Evolutionary conservation across 2,888 invertebrate genomes (phyloP).

Genomic region (Phrixothrix hirtus): DNA sequence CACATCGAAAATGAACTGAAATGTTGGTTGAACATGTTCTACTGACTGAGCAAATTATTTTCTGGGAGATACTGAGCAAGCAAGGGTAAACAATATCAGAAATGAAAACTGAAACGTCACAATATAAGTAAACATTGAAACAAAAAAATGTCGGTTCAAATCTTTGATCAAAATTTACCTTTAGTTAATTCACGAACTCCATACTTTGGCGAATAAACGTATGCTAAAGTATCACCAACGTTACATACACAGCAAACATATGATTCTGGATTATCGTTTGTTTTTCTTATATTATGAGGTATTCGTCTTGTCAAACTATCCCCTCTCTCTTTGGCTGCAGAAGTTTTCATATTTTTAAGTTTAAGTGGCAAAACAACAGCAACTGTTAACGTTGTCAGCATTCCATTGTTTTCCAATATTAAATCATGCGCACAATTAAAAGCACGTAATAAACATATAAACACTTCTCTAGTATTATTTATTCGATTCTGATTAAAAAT

Average conservation of each 20-base stretch:
- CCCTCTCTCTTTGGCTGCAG: background rate
- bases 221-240: slow-evolving; percentile 88
- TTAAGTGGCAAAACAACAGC: slow-evolving; percentile 71
- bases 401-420: slow-evolving; percentile 80
- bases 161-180: slow-evolving; percentile 57
- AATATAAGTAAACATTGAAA: background rate
- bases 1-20: too few species aligned
- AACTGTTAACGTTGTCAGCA: slow-evolving; percentile 82
- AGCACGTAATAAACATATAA: slow-evolving; percentile 74
- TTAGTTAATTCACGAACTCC: slow-evolving; percentile 85
- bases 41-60: too few species aligned
- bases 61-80: too few species aligned
- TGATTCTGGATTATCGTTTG: slow-evolving; percentile 50
- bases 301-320: slow-evolving; percentile 6
- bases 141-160: background rate
- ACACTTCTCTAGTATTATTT: slow-evolving; percentile 70
- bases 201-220: slow-evolving; percentile 73
- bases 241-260: slow-evolving; percentile 84
- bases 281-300: background rate
- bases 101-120: too few species aligned
- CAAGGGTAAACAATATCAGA: too few species aligned
- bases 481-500: slow-evolving; percentile 43
- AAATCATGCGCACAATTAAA: slow-evolving; percentile 84
- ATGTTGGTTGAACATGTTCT: too few species aligned
- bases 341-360: slow-evolving; percentile 28